Evolutionary conservation across 2,888 invertebrate genomes (phyloP), one percentile per base, ranked within the genome.

Genomic region (Cerastoderma edule): DNA sequence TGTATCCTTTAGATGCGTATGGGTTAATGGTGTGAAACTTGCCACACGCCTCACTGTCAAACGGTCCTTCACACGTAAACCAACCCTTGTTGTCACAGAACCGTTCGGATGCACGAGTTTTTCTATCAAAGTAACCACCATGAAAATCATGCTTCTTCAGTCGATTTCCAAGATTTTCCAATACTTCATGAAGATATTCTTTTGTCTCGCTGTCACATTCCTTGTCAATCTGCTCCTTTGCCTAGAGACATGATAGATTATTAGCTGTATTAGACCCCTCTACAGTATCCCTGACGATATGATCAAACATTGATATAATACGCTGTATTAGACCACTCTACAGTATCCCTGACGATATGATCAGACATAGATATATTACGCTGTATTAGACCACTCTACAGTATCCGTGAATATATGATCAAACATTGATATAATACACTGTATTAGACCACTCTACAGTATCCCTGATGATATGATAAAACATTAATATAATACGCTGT

Each of bases 31-130:
- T 88, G 70, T 90, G 90, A 35, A 78, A 84, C 50, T 85, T 85
- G 27, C 85, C 78, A 78, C 93, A 92, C 8, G 67, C 35, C 5
- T 84, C 76, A 46, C 78, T 72, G 71, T 90, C 88, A 56, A 84
- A 92, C 22, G 88, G 86, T 2, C 92, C 92, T 69, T 91, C 85
- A 75, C 92, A 92, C 56, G 78, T 73, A 74, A 92, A 92, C 87
- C 89, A 86, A n/a, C 92, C 92, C 19, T 87, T 79, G 5, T 82
- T 83, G 75, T 92, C 90, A 85, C 92, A 92, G 22, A 91, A 77
- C 0, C 90, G 75, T 0, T 86, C 83, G 32, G 75, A 74, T 5
- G 85, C 57, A 13, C 75, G 71, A 2, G 87, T 86, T 0, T 74
- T 80, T 0, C 90, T 74, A 64, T 89, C 89, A 75, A 90, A 90